phyloP scores from a whole-genome alignment of 2,888 invertebrate species.

The Alloscopus bannaensis region DNA sequence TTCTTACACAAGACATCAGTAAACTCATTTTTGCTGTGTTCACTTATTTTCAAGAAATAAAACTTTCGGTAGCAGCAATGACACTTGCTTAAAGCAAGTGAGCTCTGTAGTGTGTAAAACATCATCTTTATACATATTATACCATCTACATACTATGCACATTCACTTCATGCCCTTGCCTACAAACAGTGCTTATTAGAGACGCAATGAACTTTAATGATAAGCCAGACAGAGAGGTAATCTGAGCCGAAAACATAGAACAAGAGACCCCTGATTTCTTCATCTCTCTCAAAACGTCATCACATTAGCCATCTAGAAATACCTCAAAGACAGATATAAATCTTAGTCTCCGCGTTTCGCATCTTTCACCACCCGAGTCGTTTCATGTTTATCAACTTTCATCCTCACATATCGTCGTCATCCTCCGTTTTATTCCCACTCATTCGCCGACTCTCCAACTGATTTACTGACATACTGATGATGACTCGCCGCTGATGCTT shows the following conservation, averaged over 20 bases:
- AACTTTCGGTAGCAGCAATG: slow-evolving; percentile 27
- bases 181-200: too few relatives aligned
- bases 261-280: background rate
- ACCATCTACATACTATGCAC: too few relatives aligned
- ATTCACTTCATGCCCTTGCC: too few relatives aligned
- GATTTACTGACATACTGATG: slow-evolving; percentile 40
- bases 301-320: slow-evolving; percentile 3
- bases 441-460: slow-evolving; percentile 23
- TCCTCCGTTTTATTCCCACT: too few relatives aligned
- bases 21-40: too few relatives aligned
- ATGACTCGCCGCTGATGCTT: slow-evolving; percentile 20
- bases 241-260: slow-evolving; percentile 31
- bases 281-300: slow-evolving; percentile 16
- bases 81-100: background rate
- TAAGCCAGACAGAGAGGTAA: slow-evolving; percentile 35
- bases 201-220: slow-evolving; percentile 39
- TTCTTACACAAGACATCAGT: too few relatives aligned
- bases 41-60: slow-evolving; percentile 40
- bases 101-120: too few relatives aligned
- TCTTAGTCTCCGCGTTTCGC: background rate
- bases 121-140: too few relatives aligned
- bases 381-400: slow-evolving; percentile 33
- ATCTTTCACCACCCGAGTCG: slow-evolving; percentile 32
- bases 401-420: slow-evolving; percentile 16
- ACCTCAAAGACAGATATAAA: too few relatives aligned